Base-by-base conservation (phyloP, 2,113 vertebrate genomes). In the Abramis brama region DNA sequence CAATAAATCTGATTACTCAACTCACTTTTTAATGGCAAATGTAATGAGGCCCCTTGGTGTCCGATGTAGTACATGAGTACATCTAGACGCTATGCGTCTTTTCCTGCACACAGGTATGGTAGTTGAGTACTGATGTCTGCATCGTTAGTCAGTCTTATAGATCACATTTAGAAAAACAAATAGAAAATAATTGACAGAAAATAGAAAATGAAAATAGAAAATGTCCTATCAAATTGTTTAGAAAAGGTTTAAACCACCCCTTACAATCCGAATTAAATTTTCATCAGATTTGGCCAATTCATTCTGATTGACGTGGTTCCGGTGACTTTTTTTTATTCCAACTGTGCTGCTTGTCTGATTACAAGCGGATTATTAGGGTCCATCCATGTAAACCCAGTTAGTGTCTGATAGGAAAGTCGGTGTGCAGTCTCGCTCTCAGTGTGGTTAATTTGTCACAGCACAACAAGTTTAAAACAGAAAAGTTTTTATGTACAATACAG, bases 21-120 rank as follows among this genome's bases (percentile, higher is more conserved):
- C 12, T 45, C 71, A 17, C 30, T 25, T 79, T 79, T 60, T 60
- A 79, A 21, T 59, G 30, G 15, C 76, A 59, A 79, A 79, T 8
- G 27, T 25, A 43, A 64, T 25, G 33, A 60, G 10, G n/a, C 15
- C 7, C 39, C 17, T 79, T 60, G 57, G 39, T 64, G 39, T 23
- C n/a, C 7, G 8, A 19, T 80, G 8, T 3, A 25, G 8, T 11
- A 0, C 27, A 0, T 43, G 21, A 39, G 77, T 79, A 60, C 10
- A 79, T n/a, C 21, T 25, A 47, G 39, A 47, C 19, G 36, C 68
- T 71, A 33, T 62, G n/a, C 19, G 66, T 70, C 7, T 39, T 39
- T 36, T 70, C 7, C 19, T 39, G 33, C 19, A 71, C 39, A 39
- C 68, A 71, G 33, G 7, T 71, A 39, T 39, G 6, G 62, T 66